Percentiles rank a stretch among this genome's conserved stretches.
Conservation (phyloP, 2,797 vertebrate genomes). For the Hemibagrus guttatus region DNA sequence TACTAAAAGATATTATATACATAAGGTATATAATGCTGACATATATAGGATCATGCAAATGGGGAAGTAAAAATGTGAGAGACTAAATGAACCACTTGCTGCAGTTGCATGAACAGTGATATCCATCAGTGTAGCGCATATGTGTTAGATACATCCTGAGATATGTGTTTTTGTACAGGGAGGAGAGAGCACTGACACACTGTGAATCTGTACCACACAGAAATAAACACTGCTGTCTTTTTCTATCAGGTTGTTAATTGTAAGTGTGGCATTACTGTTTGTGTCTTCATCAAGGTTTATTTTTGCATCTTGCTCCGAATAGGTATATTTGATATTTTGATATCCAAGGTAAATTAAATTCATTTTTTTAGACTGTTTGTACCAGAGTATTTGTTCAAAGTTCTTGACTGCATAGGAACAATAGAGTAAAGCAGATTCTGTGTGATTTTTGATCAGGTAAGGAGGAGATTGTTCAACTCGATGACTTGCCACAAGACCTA, state of each 20-base stretch:
- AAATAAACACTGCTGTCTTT: conserved; percentile 46
- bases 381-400: conserved; percentile 49
- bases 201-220: conserved; percentile 44
- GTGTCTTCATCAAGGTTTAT: conserved; percentile 24
- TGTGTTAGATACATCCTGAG: background rate
- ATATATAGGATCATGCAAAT: background rate
- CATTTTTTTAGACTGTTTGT: conserved; percentile 16
- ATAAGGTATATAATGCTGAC: background rate
- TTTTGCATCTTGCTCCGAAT: conserved; percentile 12
- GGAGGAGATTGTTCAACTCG: conserved; percentile 44
- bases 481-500: conserved; percentile 11
- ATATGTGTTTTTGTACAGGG: conserved; percentile 36
- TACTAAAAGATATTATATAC: background rate
- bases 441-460: conserved; percentile 1
- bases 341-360: conserved; percentile 40
- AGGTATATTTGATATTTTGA: conserved; percentile 18
- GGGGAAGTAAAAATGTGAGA: background rate
- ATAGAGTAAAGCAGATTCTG: conserved; percentile 38
- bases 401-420: conserved; percentile 55
- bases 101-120: background rate
- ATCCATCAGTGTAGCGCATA: background rate
- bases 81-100: background rate
- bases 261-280: conserved; percentile 30
- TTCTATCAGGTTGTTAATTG: conserved; percentile 25
- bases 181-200: conserved; percentile 11